Conservation (phyloP, 2,888 invertebrate genomes). For the Linnaemya vulpina region DNA sequence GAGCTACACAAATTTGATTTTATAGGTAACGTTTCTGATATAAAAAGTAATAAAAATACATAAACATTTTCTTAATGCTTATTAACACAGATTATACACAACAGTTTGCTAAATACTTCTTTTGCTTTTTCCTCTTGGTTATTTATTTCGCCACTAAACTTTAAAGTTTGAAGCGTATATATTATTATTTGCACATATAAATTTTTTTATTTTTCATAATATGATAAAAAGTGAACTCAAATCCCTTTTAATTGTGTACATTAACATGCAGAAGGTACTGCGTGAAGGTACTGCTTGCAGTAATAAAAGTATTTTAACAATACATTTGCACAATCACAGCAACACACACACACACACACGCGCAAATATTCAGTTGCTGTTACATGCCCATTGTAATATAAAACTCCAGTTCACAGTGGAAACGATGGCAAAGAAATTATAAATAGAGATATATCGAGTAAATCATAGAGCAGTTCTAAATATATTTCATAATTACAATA, state of each 20-base stretch:
- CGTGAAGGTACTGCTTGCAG: slow-evolving; percentile 3
- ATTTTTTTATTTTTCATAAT: slow-evolving; percentile 2
- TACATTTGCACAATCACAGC: not conserved
- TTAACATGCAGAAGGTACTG: slow-evolving; percentile 9
- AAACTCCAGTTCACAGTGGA: not conserved
- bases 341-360: no score
- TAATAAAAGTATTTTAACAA: slow-evolving; percentile 33
- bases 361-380: not conserved
- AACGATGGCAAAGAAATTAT: no score
- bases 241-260: not conserved
- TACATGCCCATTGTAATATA: not conserved
- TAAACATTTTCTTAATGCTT: not conserved
- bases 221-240: not conserved
- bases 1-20: not conserved
- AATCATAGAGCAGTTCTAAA: no score
- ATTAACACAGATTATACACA: slow-evolving; percentile 13
- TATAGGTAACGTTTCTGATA: not conserved
- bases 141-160: slow-evolving; percentile 1
- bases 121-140: not conserved
- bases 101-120: slow-evolving; percentile 5
- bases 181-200: not conserved
- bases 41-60: no score
- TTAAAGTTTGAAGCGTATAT: not conserved
- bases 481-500: no score
- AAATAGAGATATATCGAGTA: no score